Evolutionary conservation across 2,113 vertebrate genomes (phyloP).

Genomic region (Ariopsis seemanni): DNA sequence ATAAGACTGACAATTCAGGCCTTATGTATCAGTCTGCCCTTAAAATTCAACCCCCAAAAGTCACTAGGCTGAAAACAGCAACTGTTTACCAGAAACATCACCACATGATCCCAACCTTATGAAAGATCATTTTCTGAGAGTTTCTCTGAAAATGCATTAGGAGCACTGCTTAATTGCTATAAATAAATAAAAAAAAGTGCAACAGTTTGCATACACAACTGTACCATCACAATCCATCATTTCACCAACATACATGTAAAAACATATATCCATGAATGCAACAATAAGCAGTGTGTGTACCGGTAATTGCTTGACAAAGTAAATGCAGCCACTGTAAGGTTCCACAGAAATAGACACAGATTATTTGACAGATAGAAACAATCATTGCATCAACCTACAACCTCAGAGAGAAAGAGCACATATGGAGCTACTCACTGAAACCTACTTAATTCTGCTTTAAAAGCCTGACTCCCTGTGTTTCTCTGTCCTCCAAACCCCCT

Average conservation of each 20-base stretch:
- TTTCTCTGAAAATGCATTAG: neutral
- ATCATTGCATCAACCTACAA: neutral
- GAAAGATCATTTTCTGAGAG: neutral
- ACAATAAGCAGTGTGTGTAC: neutral
- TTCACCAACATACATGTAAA: too few species aligned
- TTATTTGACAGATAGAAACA: neutral
- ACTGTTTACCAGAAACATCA: neutral
- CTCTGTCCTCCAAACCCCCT: conserved; percentile 26
- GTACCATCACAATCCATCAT: neutral
- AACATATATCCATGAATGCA: neutral
- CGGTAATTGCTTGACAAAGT: neutral
- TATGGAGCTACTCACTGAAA: conserved; percentile 45
- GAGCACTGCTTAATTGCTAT: neutral
- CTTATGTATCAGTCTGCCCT: neutral
- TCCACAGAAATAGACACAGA: neutral
- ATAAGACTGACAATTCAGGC: neutral
- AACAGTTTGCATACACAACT: neutral
- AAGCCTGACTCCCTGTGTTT: conserved; percentile 31
- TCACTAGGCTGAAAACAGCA: neutral
- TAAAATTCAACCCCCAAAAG: neutral
- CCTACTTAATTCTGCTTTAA: conserved; percentile 36
- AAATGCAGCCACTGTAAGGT: neutral
- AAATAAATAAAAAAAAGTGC: neutral
- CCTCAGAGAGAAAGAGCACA: conserved; percentile 28
- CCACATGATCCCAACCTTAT: neutral